These are phyloP conservation scores for Brachyistius frenatus DNA, from an alignment of 2,113 vertebrate species.

Conservation along the genomic window DNA sequence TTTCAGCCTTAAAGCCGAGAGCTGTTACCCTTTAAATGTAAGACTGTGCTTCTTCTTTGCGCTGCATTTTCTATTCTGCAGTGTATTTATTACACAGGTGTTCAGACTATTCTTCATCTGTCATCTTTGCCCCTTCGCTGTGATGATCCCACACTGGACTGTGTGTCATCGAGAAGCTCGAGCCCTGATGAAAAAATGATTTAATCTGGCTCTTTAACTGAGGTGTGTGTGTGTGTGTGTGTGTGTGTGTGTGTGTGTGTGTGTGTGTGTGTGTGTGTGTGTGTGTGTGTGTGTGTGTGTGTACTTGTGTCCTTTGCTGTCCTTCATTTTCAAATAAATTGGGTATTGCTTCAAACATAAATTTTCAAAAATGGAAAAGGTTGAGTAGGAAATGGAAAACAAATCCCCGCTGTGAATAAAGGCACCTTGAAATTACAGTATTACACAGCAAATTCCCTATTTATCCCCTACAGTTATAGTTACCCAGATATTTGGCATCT, in stretches of 20 bases:
- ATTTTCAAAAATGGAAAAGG: slow-evolving; percentile 41
- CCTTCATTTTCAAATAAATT: slow-evolving; percentile 61
- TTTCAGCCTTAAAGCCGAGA: neutral
- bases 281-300: neutral
- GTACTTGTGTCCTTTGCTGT: slow-evolving; percentile 16
- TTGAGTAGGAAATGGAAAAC: slow-evolving; percentile 14
- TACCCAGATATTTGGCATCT: slow-evolving; percentile 5
- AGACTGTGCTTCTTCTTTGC: neutral
- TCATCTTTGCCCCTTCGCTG: slow-evolving; percentile 28
- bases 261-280: neutral
- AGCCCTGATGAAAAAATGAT: slow-evolving; percentile 48
- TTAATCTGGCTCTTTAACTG: slow-evolving; percentile 33
- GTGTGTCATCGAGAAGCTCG: slow-evolving; percentile 32
- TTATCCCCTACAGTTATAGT: slow-evolving; percentile 17
- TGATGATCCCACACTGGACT: slow-evolving; percentile 41
- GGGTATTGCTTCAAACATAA: slow-evolving; percentile 36
- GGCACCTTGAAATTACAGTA: slow-evolving; percentile 50
- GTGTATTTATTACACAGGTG: slow-evolving; percentile 27
- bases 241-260: neutral
- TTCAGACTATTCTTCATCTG: neutral
- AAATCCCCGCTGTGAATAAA: slow-evolving; percentile 34
- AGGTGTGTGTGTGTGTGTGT: neutral
- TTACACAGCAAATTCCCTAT: slow-evolving; percentile 11
- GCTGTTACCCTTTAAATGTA: slow-evolving; percentile 1
- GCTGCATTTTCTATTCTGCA: slow-evolving; percentile 4